phyloP scores from a whole-genome alignment of 1,140 invertebrate genomes.

The Trichomalopsis sarcophagae region DNA sequence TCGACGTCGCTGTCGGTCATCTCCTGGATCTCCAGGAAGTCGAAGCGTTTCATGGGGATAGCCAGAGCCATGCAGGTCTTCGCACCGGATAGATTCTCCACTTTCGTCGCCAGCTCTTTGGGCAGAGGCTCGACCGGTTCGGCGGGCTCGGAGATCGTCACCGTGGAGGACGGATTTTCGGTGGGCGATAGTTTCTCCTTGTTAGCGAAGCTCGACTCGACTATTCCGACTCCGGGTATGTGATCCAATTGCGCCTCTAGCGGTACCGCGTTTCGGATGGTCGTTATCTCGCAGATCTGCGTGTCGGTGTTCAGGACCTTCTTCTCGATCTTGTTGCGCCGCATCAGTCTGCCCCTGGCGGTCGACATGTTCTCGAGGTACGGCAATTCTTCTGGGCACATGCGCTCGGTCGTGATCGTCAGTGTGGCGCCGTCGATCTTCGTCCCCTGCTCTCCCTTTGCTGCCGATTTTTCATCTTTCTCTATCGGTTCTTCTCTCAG shows the following conservation, averaged over 20 bases:
- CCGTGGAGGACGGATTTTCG: constrained; percentile 2
- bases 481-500: background rate
- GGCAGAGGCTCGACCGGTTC: constrained; percentile 60
- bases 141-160: constrained; percentile 64
- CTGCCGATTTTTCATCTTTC: constrained; percentile 48
- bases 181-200: background rate
- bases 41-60: background rate
- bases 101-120: constrained; percentile 48
- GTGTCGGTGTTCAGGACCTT: constrained; percentile 51
- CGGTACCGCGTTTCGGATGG: constrained; percentile 59
- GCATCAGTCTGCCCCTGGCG: constrained; percentile 37
- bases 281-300: constrained; percentile 65
- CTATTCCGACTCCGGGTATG: constrained; percentile 66
- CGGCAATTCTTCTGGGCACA: constrained; percentile 43
- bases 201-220: constrained; percentile 55
- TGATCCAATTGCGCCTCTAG: constrained; percentile 65
- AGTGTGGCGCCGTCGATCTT: constrained; percentile 32
- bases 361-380: constrained; percentile 53
- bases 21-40: constrained; percentile 67
- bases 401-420: constrained; percentile 44
- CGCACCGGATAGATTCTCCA: constrained; percentile 46
- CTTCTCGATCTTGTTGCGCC: constrained; percentile 59
- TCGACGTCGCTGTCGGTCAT: constrained; percentile 62
- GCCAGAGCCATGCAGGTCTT: constrained; percentile 6
- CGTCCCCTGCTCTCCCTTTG: background rate